Conservation (phyloP, 2,888 invertebrate species). For the Apodemia arnacis region DNA sequence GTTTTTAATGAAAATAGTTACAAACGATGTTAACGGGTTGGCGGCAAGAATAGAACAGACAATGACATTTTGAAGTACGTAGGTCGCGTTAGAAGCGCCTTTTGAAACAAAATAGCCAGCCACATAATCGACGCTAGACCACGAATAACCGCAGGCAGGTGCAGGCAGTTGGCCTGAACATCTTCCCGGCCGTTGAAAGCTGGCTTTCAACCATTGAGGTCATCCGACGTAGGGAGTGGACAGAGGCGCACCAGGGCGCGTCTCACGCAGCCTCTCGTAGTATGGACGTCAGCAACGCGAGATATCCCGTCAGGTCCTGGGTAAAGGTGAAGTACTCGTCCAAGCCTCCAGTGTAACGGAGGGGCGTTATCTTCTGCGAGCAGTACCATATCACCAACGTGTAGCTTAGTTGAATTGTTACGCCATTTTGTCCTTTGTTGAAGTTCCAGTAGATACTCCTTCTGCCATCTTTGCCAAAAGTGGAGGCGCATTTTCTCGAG, state of each 20-base stretch:
- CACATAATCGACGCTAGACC: too few relatives aligned
- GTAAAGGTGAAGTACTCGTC: conserved; percentile 36
- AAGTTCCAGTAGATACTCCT: conserved; percentile 33
- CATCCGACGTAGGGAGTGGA: conserved; percentile 7
- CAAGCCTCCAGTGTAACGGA: conserved; percentile 45
- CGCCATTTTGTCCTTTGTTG: conserved; percentile 25
- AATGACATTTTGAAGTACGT: too few relatives aligned
- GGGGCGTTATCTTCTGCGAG: conserved; percentile 30
- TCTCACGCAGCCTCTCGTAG: conserved; percentile 26
- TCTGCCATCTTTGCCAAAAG: conserved; percentile 56
- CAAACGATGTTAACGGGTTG: too few relatives aligned
- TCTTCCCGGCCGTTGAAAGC: not conserved
- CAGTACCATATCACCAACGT: conserved; percentile 26
- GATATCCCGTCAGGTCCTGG: conserved; percentile 48
- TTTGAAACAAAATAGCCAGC: too few relatives aligned
- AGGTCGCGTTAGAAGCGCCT: too few relatives aligned
- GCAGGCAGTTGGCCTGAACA: not conserved
- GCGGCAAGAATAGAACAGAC: too few relatives aligned
- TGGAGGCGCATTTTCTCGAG: conserved; percentile 39
- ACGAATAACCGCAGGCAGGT: too few relatives aligned
- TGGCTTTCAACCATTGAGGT: not conserved
- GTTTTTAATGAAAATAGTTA: too few relatives aligned
- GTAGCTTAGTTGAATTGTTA: not conserved
- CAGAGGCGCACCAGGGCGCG: conserved; percentile 45
- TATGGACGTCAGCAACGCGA: conserved; percentile 49